Base-by-base conservation (phyloP, 2,113 vertebrate genomes). In the Cyanocitta stelleri region DNA sequence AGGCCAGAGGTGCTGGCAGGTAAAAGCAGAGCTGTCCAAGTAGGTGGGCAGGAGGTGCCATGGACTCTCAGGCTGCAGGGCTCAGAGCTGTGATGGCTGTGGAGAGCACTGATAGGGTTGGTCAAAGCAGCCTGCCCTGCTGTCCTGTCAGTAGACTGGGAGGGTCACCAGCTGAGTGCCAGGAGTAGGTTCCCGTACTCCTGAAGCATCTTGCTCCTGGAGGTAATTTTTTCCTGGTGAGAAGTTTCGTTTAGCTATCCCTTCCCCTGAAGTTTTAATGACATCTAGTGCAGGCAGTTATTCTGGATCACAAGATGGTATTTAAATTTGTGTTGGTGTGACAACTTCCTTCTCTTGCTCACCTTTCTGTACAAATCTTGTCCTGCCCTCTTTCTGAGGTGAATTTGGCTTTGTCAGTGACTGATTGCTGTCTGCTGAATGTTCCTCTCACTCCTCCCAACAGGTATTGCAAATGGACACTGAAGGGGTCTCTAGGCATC, bases 121-220 rank as follows among this genome's bases (percentile, higher is more conserved):
- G 16, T 16, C 7, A 26, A 61, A 37, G 8, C 41, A 64, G 5
- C 16, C 48, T 71, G 35, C 41, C 44, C 54, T 43, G 22, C 22
- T 6, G 8, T 39, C 16, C 13, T 24, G 10, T 37, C 51, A 74
- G 29, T 55, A 63, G 46, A 3, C 6, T 13, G 35, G 22, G 54
- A 37, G 2, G 2, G 7, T 21, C 1, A 1, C 2, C 5, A 78
- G 27, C 37, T 52, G 37, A 61, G 32, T 37, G 22, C 35, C 1
- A 5, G 27, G 16, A 52, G 22, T 14, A 46, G 4, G 18, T 16
- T 63, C 44, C 26, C 43, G 23, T 52, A 21, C 21, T 84, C n/a
- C 33, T 83, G 49, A 27, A 26, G 20, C 26, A 39, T 51, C 51
- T 48, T 72, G 29, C 39, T 68, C 23, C 37, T 35, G 61, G 23